Evolutionary conservation across 2,888 invertebrate genomes (phyloP).

Genomic region (Masnerella sp.): DNA sequence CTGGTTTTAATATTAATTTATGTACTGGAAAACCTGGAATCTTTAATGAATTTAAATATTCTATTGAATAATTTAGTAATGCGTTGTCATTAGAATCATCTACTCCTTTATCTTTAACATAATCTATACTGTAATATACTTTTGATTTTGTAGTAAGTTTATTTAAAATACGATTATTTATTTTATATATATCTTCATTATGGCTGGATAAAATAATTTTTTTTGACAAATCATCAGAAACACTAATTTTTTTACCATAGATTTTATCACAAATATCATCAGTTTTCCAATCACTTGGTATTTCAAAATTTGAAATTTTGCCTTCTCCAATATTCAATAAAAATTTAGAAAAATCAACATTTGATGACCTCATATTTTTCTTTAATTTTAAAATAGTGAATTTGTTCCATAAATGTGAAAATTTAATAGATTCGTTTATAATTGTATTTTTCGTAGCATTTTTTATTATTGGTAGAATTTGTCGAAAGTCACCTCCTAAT

Average conservation of each 20-base stretch:
- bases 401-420: not conserved
- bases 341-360: too few species aligned
- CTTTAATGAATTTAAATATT: conserved; percentile 45
- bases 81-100: conserved; percentile 6
- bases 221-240: not conserved
- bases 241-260: not conserved
- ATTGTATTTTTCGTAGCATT: not conserved
- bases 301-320: not conserved
- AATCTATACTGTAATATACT: conserved; percentile 8
- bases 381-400: not conserved
- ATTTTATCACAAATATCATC: not conserved
- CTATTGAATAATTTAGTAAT: conserved; percentile 23
- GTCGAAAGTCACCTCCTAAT: conserved; percentile 1
- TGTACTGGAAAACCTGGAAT: too few species aligned
- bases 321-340: conserved; percentile 1
- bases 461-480: conserved; percentile 8
- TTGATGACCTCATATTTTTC: not conserved
- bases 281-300: not conserved
- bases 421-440: not conserved
- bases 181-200: conserved; percentile 6
- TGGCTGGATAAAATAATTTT: conserved; percentile 8
- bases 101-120: conserved; percentile 8
- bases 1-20: conserved; percentile 26
- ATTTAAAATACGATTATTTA: conserved; percentile 3
- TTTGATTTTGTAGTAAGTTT: not conserved